Conservation (phyloP, 2,797 vertebrate species). For the Pseudomugil tenellus region DNA sequence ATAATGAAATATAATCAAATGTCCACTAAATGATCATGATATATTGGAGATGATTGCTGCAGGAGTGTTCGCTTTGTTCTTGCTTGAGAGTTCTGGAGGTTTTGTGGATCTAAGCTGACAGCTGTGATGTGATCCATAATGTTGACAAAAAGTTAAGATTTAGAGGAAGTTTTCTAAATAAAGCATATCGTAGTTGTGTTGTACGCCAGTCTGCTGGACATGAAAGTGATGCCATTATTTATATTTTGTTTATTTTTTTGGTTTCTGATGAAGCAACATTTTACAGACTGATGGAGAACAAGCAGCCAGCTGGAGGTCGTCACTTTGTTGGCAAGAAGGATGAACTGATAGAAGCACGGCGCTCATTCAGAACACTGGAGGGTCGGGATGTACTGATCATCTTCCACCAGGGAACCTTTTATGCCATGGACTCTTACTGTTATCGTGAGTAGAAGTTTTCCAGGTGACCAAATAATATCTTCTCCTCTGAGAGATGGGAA, state of each 20-base stretch:
- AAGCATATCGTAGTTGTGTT: background rate
- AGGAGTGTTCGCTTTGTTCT: conserved; percentile 7
- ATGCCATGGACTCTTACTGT: conserved; percentile 91
- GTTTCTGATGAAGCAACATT: conserved; percentile 17
- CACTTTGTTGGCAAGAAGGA: conserved; percentile 86
- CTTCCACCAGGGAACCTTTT: conserved; percentile 84
- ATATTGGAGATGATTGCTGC: conserved; percentile 24
- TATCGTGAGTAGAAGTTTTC: conserved; percentile 87
- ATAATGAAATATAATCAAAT: no score
- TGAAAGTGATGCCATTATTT: background rate
- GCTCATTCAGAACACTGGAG: conserved; percentile 79
- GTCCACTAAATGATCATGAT: background rate
- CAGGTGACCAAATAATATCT: background rate
- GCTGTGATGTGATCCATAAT: conserved; percentile 44
- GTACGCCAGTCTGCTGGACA: background rate
- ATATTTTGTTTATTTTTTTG: conserved; percentile 3
- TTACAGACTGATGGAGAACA: conserved; percentile 51
- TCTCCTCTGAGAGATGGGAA: no score
- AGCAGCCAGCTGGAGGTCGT: conserved; percentile 31
- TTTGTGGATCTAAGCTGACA: conserved; percentile 56
- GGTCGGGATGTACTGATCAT: conserved; percentile 90
- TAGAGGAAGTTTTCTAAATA: conserved; percentile 5
- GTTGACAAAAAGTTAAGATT: no score
- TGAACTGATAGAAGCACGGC: conserved; percentile 83
- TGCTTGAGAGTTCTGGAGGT: conserved; percentile 39